phyloP scores from a whole-genome alignment of 2,113 vertebrate genomes.

The Arothron firmamentum region DNA sequence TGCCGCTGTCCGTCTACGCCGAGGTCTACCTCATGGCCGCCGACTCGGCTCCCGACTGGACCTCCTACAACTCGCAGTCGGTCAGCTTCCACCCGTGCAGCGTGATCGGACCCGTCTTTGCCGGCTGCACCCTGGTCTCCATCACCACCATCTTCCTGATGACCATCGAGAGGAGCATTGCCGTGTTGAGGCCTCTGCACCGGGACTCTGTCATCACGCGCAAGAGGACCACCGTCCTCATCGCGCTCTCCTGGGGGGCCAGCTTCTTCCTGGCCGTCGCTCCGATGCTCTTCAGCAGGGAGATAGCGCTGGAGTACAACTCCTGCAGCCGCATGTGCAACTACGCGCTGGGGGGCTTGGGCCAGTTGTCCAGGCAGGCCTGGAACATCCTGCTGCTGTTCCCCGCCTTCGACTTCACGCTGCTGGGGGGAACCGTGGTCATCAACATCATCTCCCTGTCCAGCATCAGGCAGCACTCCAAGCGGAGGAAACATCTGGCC shows the following conservation, averaged over 20 bases:
- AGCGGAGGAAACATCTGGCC: slow-evolving; percentile 70
- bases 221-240: slow-evolving; percentile 70
- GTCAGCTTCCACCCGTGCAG: slow-evolving; percentile 73
- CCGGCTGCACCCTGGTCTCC: slow-evolving; percentile 79
- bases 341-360: slow-evolving; percentile 62
- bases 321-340: slow-evolving; percentile 80
- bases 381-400: slow-evolving; percentile 79
- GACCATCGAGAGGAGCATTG: slow-evolving; percentile 74
- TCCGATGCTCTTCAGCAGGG: slow-evolving; percentile 72
- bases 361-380: slow-evolving; percentile 57
- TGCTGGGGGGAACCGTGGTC: slow-evolving; percentile 72
- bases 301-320: slow-evolving; percentile 77
- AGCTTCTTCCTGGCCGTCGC: slow-evolving; percentile 75
- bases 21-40: slow-evolving; percentile 69
- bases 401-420: slow-evolving; percentile 77
- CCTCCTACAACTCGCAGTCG: slow-evolving; percentile 53
- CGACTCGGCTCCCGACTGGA: slow-evolving; percentile 63
- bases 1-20: slow-evolving; percentile 75
- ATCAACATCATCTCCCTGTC: slow-evolving; percentile 77
- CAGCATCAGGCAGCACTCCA: slow-evolving; percentile 76
- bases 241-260: slow-evolving; percentile 71
- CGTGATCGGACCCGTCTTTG: slow-evolving; percentile 74
- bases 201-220: slow-evolving; percentile 74
- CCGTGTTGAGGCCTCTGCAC: slow-evolving; percentile 76
- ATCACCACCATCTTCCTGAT: slow-evolving; percentile 78